Conservation (phyloP, 2,888 invertebrate species). For the Dichetophora obliterata region DNA sequence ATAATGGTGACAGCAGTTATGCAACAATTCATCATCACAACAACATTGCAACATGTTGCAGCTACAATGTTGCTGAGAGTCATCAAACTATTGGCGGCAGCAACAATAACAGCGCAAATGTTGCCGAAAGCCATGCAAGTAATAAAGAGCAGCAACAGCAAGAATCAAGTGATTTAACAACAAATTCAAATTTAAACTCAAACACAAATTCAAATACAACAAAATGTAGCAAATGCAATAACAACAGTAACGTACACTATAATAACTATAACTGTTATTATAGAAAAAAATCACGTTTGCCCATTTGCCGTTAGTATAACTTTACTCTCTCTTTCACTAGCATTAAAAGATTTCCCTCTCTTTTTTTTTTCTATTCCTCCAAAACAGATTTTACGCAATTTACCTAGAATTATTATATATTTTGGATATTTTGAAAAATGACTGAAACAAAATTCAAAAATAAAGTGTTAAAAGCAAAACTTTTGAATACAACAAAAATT, state of each 20-base stretch:
- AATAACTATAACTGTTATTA: constrained; percentile 69
- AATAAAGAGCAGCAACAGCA: neutral
- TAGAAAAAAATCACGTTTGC: constrained; percentile 69
- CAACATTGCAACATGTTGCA: constrained; percentile 49
- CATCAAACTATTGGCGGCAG: constrained; percentile 48
- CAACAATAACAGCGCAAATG: constrained; percentile 17
- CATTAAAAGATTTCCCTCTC: constrained; percentile 29
- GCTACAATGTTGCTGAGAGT: constrained; percentile 36
- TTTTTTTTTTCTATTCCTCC: constrained; percentile 42
- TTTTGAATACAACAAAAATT: constrained; percentile 19
- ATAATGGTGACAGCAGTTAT: constrained; percentile 20
- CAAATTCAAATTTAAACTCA: constrained; percentile 2
- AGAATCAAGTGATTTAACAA: constrained; percentile 5
- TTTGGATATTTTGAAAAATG: neutral
- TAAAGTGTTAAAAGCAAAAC: constrained; percentile 34
- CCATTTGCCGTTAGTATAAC: constrained; percentile 70
- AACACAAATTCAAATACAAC: constrained; percentile 37
- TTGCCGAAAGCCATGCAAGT: neutral
- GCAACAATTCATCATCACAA: neutral
- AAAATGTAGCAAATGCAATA: constrained; percentile 67
- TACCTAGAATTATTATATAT: constrained; percentile 40
- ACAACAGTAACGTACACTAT: constrained; percentile 67
- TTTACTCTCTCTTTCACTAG: constrained; percentile 26
- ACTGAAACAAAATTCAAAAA: constrained; percentile 33
- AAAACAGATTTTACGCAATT: constrained; percentile 44